phyloP scores from a whole-genome alignment of 2,888 invertebrate genomes.

The Melanchra persicariae region DNA sequence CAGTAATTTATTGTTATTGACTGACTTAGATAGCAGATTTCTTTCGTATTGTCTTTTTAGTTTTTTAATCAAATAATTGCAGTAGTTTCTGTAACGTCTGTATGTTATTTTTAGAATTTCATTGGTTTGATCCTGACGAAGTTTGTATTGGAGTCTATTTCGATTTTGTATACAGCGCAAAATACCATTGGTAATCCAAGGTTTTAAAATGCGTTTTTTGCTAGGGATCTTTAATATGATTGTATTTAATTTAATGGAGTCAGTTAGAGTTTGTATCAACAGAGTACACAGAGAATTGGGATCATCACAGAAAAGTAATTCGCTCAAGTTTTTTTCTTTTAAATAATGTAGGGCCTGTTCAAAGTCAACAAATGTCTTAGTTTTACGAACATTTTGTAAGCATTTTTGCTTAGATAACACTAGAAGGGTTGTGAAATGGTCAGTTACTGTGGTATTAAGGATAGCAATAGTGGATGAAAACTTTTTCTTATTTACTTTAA shows the following conservation, averaged over 20 bases:
- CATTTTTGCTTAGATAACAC: constrained; percentile 6
- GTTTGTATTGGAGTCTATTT: constrained; percentile 1
- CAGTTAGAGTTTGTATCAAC: constrained; percentile 8
- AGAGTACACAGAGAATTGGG: background rate
- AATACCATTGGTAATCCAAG: constrained; percentile 12
- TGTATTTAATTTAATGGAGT: constrained; percentile 13
- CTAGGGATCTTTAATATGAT: background rate
- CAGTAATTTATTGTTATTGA: background rate
- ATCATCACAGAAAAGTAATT: constrained; percentile 1
- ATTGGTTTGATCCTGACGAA: background rate
- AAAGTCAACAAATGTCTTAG: constrained; percentile 8
- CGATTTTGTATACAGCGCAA: constrained; percentile 10
- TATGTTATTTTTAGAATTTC: background rate
- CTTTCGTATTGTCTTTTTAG: background rate
- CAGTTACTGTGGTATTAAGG: constrained; percentile 1
- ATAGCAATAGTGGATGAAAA: background rate
- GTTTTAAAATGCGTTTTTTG: constrained; percentile 16
- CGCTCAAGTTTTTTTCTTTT: constrained; percentile 2
- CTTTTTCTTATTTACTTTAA: constrained; percentile 4
- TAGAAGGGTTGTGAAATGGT: constrained; percentile 2
- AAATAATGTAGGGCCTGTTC: constrained; percentile 3
- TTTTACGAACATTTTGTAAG: constrained; percentile 1
- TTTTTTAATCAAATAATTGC: background rate
- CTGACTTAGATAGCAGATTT: background rate
- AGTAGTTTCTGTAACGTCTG: background rate